Base-by-base conservation (phyloP, 2,797 vertebrate genomes). In the Smutsia temminckii region DNA sequence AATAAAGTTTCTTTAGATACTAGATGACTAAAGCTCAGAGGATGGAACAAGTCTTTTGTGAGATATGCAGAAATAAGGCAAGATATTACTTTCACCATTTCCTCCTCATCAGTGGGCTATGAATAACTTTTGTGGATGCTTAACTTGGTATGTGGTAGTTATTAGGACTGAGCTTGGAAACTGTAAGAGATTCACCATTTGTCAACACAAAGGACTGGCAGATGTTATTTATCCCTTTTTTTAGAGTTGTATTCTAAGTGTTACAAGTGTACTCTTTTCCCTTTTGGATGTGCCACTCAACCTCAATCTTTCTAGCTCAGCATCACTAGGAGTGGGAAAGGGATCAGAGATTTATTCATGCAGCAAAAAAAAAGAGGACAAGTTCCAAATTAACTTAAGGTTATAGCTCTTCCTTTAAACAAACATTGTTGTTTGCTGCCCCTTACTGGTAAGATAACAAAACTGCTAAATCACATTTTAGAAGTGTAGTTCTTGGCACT, bases 381-480 rank as follows among this genome's bases (percentile, higher is more conserved):
- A 18, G 5, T 93, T 84, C 14, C 27, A 89, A 81, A 71, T 64
- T 66, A 72, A 85, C 27, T 68, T 95, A 40, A 92, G 9, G 66
- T 21, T 77, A 46, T 72, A 46, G 46, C 46, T 46, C 46, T 46
- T 46, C 46, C 46, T 91, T 94, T 88, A 90, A 95, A 57, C 59
- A 97, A 97, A 95, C 68, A 87, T 93, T 97, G 96, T 81, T 90
- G 66, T 97, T 95, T 98, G 97, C 97, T 97, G 97, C 97, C 97
- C 96, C 97, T 97, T 95, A 86, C 95, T 98, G 97, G 97, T 93
- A 90, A 95, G 63, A 97, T 57, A 91, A 66, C 69, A 95, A 91
- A 97, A 95, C 89, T 96, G 93, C 95, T 91, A 93, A 93, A 37
- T 91, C 77, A 88, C 16, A 69, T 89, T 85, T 93, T 93, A n/a